phyloP scores from a whole-genome alignment of 2,888 invertebrate species.

The Bellardia bayeri region DNA sequence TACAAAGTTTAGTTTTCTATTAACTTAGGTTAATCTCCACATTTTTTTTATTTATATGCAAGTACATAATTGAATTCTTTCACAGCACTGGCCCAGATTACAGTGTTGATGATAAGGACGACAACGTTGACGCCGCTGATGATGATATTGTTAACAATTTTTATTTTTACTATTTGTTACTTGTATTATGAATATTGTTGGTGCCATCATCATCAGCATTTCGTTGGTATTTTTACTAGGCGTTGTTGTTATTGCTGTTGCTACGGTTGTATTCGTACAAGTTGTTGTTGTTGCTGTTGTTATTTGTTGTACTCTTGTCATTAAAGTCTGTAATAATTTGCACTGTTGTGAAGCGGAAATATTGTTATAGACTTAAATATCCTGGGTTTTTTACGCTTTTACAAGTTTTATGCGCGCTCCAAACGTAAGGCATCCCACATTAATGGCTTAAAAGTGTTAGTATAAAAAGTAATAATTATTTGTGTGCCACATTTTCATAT shows the following conservation, averaged over 20 bases:
- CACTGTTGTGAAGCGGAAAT: slow-evolving; percentile 61
- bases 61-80: slow-evolving; percentile 16
- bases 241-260: background rate
- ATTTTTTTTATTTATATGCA: background rate
- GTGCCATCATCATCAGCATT: background rate
- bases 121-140: slow-evolving; percentile 48
- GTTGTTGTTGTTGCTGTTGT: background rate
- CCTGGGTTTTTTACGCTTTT: slow-evolving; percentile 63
- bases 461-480: background rate
- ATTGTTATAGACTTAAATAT: slow-evolving; percentile 66
- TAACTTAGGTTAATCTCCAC: background rate
- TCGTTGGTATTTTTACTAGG: background rate
- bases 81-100: background rate
- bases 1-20: background rate
- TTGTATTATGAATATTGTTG: background rate
- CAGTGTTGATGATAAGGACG: slow-evolving; percentile 42
- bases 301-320: slow-evolving; percentile 73
- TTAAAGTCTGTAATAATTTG: slow-evolving; percentile 80
- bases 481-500: slow-evolving; percentile 23
- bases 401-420: slow-evolving; percentile 31
- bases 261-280: background rate
- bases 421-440: slow-evolving; percentile 34
- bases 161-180: slow-evolving; percentile 49
- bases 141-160: slow-evolving; percentile 53
- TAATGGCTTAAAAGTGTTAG: background rate